A percentile compares a stretch with the other conserved stretches of the same genome.
phyloP scores from a whole-genome alignment of 2,888 invertebrate genomes.

The Lasioglossum villosulum region DNA sequence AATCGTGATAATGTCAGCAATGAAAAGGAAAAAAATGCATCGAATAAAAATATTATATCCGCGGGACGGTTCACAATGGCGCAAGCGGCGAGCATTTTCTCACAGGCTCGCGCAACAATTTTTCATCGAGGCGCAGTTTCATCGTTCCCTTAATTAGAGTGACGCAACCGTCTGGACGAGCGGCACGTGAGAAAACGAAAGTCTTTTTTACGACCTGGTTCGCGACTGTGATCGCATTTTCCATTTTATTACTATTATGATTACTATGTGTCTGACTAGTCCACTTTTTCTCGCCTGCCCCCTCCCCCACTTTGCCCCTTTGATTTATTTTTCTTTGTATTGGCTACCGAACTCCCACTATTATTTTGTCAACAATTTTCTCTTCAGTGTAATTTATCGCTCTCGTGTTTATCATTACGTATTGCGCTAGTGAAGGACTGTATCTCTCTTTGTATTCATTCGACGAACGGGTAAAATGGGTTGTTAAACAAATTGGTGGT shows the following conservation, averaged over 20 bases:
- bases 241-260: constrained; percentile 34
- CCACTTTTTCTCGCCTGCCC: neutral
- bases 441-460: neutral
- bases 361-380: neutral
- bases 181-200: constrained; percentile 70
- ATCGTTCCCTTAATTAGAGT: constrained; percentile 62
- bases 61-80: constrained; percentile 48
- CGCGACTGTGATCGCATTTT: constrained; percentile 37
- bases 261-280: neutral
- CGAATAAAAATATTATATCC: constrained; percentile 36
- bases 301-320: neutral
- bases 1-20: constrained; percentile 12
- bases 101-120: constrained; percentile 61
- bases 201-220: constrained; percentile 58
- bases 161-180: constrained; percentile 58
- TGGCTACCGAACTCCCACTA: neutral
- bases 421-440: too few relatives aligned
- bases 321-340: neutral
- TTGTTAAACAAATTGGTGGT: neutral
- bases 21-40: constrained; percentile 1
- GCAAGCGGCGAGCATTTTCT: constrained; percentile 49
- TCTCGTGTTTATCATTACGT: neutral
- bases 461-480: neutral
- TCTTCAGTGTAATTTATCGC: neutral
- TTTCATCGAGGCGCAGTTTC: constrained; percentile 56